Evolutionary conservation across 2,888 invertebrate species (phyloP).

Genomic region (Mystacides longicornis): DNA sequence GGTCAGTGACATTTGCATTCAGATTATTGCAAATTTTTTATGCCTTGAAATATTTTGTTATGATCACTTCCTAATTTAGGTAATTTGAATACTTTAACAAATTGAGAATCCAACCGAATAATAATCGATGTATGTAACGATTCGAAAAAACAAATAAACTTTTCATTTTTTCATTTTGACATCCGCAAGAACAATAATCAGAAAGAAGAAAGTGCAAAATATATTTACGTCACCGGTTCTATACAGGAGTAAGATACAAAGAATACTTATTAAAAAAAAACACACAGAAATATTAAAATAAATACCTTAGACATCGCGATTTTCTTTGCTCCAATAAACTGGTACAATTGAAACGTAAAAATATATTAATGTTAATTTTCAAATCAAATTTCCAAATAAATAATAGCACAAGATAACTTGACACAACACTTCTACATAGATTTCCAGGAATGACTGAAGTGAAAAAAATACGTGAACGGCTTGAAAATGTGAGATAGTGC

Average conservation of each 20-base stretch:
- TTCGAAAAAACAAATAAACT: not conserved
- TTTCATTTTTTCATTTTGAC: not conserved
- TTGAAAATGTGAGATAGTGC: not conserved
- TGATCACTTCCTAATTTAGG: no score
- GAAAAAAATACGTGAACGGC: not conserved
- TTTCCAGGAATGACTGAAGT: constrained; percentile 7
- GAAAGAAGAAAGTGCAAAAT: not conserved
- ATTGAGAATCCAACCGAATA: no score
- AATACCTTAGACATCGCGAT: not conserved
- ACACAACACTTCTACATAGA: not conserved
- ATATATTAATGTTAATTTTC: not conserved
- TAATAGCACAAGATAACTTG: not conserved
- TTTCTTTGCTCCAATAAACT: not conserved
- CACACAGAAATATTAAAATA: not conserved
- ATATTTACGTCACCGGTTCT: not conserved
- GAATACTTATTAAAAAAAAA: not conserved
- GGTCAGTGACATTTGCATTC: no score
- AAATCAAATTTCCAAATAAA: not conserved
- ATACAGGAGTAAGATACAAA: not conserved
- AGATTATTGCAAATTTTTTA: no score
- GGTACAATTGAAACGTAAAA: not conserved
- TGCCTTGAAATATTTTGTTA: no score
- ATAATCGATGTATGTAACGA: not conserved
- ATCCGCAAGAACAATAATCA: not conserved
- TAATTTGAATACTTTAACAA: no score